Conservation (phyloP, 1,140 invertebrate species). For the Aphidius ervi region DNA sequence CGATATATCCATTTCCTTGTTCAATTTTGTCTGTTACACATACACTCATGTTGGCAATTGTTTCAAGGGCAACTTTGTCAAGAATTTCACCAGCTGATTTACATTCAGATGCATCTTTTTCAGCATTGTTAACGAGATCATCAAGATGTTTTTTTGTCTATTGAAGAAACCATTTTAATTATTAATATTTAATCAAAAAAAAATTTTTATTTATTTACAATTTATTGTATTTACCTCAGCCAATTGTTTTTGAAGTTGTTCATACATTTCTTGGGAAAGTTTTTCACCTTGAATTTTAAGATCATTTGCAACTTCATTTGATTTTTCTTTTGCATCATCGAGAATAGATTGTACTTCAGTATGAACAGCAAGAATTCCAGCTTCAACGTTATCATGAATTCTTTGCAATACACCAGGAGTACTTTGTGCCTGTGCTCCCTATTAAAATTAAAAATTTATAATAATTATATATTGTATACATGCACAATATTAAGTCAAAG, state of each 20-base stretch:
- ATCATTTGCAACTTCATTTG: conserved; percentile 4
- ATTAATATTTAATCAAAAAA: neutral
- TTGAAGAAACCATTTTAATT: too few species aligned
- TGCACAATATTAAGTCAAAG: neutral
- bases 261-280: conserved; percentile 8
- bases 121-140: conserved; percentile 1
- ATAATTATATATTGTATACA: too few species aligned
- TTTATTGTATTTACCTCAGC: conserved; percentile 7
- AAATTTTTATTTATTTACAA: conserved; percentile 10
- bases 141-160: conserved; percentile 17
- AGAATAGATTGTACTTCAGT: conserved; percentile 12
- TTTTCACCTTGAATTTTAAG: conserved; percentile 9
- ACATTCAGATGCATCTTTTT: conserved; percentile 24
- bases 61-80: conserved; percentile 9
- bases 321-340: conserved; percentile 14
- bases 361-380: conserved; percentile 7
- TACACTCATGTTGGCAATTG: conserved; percentile 22
- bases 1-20: conserved; percentile 20
- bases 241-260: conserved; percentile 3
- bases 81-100: conserved; percentile 15
- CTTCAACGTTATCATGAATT: conserved; percentile 5
- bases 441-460: conserved; percentile 4
- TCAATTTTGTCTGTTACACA: conserved; percentile 30
- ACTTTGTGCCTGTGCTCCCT: neutral
- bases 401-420: neutral